phyloP scores from a whole-genome alignment of 2,797 vertebrate genomes.

The Erethizon dorsatum region DNA sequence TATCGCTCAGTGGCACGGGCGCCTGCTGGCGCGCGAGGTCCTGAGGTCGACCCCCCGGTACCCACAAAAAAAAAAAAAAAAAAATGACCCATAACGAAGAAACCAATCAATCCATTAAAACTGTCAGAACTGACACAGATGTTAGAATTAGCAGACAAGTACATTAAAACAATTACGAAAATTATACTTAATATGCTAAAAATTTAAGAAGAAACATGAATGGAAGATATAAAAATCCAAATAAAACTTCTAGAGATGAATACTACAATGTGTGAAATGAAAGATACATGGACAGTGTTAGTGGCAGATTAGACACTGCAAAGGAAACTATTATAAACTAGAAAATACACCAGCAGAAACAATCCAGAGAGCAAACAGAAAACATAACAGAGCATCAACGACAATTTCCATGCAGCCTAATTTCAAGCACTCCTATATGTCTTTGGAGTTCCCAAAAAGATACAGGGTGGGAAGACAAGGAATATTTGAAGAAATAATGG shows the following conservation, averaged over 20 bases:
- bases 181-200: background rate
- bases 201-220: background rate
- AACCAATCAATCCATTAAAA: background rate
- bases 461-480: background rate
- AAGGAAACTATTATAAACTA: background rate
- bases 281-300: background rate
- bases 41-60: too few relatives aligned
- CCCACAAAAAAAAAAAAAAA: background rate
- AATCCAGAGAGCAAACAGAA: background rate
- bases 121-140: background rate
- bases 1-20: too few relatives aligned
- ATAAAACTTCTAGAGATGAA: background rate
- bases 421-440: background rate
- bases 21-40: too few relatives aligned
- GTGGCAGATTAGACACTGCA: background rate
- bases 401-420: background rate
- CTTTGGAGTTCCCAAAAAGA: background rate
- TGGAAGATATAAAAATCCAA: background rate
- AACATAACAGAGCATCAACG: background rate
- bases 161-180: background rate
- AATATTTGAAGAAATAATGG: slow-evolving; percentile 10
- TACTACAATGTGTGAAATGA: background rate
- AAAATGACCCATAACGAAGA: background rate
- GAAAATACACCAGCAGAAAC: background rate
- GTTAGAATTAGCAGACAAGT: background rate